Conservation (phyloP, 2,888 invertebrate species). For the Bombylius discolor region DNA sequence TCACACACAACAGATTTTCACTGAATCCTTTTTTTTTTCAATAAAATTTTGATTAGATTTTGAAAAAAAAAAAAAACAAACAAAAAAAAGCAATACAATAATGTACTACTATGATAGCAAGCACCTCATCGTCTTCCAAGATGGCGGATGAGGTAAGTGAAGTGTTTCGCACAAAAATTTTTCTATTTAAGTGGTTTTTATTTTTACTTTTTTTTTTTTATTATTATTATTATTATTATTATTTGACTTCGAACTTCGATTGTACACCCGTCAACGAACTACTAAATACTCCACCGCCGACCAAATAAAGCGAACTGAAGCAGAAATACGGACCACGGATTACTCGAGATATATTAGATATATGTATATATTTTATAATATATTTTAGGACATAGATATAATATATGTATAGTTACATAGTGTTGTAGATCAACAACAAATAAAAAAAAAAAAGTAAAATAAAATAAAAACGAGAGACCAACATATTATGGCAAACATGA, state of each 20-base stretch:
- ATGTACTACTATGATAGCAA: background rate
- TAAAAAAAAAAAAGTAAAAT: too few relatives aligned
- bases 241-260: background rate
- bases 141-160: slow-evolving; percentile 8
- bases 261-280: slow-evolving; percentile 1
- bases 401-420: too few relatives aligned
- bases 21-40: background rate
- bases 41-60: background rate
- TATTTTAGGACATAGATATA: too few relatives aligned
- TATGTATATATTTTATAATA: background rate
- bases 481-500: too few relatives aligned
- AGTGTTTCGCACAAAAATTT: slow-evolving; percentile 10
- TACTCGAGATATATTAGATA: background rate
- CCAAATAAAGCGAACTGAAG: slow-evolving; percentile 11
- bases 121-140: slow-evolving; percentile 8
- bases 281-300: slow-evolving; percentile 4
- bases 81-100: too few relatives aligned
- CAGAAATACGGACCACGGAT: slow-evolving; percentile 7
- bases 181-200: slow-evolving; percentile 5
- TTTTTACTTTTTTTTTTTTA: background rate
- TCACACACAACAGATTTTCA: background rate
- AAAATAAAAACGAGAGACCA: too few relatives aligned
- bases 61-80: too few relatives aligned
- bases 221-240: background rate
- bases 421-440: too few relatives aligned